Evolutionary conservation across 2,113 vertebrate species (phyloP).

Genomic region (Phaethornis superciliosus): DNA sequence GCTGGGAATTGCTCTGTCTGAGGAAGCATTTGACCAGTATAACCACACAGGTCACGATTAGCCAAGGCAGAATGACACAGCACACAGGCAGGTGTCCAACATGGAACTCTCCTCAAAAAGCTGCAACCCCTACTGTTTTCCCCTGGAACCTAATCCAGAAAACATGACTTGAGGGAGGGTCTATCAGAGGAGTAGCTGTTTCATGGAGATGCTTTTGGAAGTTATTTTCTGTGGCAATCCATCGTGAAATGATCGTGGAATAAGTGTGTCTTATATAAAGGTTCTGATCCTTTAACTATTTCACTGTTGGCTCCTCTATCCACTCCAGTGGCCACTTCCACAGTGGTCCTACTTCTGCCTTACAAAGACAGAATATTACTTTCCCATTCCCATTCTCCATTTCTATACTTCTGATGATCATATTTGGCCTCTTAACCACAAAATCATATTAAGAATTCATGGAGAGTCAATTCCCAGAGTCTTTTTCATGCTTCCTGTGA

Average conservation of each 20-base stretch:
- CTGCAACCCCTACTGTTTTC: constrained; percentile 59
- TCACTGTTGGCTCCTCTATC: background rate
- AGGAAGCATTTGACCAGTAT: constrained; percentile 51
- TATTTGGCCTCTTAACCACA: background rate
- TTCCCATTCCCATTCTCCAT: background rate
- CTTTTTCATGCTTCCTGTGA: background rate
- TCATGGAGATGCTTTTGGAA: constrained; percentile 46
- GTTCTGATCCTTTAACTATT: background rate
- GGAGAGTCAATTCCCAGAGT: rapidly evolving
- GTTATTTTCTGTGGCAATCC: constrained; percentile 50
- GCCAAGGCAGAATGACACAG: constrained; percentile 20
- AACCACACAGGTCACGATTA: constrained; percentile 56
- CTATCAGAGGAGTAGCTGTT: constrained; percentile 50
- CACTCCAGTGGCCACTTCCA: background rate
- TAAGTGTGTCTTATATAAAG: background rate
- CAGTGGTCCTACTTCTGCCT: background rate
- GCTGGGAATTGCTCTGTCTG: constrained; percentile 49
- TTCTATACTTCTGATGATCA: background rate
- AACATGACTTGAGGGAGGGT: constrained; percentile 65
- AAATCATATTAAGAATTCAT: background rate
- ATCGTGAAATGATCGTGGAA: constrained; percentile 45
- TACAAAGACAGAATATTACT: background rate
- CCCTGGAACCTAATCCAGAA: constrained; percentile 52
- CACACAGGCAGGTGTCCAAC: constrained; percentile 56
- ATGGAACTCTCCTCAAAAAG: constrained; percentile 24